Evolutionary conservation across 2,797 vertebrate genomes (phyloP).

Genomic region (Lateolabrax maculatus): DNA sequence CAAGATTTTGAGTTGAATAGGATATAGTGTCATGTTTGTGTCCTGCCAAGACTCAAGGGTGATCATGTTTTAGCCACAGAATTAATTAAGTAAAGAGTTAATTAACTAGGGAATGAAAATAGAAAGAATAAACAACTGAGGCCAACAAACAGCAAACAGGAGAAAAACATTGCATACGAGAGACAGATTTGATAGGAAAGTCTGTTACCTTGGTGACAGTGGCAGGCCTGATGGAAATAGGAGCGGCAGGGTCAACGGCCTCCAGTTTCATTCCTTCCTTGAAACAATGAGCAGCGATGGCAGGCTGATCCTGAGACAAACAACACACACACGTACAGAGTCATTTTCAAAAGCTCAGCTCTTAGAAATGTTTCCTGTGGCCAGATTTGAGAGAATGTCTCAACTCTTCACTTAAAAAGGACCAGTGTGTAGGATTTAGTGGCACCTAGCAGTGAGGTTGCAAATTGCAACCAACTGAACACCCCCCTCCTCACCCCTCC

Average conservation of each 20-base stretch:
- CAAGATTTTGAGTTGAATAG: not conserved
- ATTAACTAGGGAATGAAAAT: not conserved
- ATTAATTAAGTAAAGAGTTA: not conserved
- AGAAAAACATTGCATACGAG: slow-evolving; percentile 9
- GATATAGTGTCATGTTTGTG: not conserved
- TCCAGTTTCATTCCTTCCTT: slow-evolving; percentile 96
- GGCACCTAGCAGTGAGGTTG: too few species aligned
- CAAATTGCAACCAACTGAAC: too few species aligned
- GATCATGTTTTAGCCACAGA: not conserved
- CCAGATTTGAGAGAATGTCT: not conserved
- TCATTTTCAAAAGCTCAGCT: slow-evolving; percentile 26
- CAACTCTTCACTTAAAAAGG: not conserved
- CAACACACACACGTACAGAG: slow-evolving; percentile 8
- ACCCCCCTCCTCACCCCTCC: too few species aligned
- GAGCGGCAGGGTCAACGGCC: slow-evolving; percentile 92
- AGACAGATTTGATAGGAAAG: slow-evolving; percentile 51
- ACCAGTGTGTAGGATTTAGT: too few species aligned
- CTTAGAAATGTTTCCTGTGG: slow-evolving; percentile 7
- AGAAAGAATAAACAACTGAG: slow-evolving; percentile 15
- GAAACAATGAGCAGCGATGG: slow-evolving; percentile 90
- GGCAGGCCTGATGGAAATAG: slow-evolving; percentile 95
- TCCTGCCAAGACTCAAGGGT: not conserved
- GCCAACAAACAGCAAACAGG: slow-evolving; percentile 22
- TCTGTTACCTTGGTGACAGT: slow-evolving; percentile 93
- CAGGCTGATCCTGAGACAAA: slow-evolving; percentile 89